Base-by-base conservation (phyloP, 2,888 invertebrate species). In the Caenorhabditis sp. region DNA sequence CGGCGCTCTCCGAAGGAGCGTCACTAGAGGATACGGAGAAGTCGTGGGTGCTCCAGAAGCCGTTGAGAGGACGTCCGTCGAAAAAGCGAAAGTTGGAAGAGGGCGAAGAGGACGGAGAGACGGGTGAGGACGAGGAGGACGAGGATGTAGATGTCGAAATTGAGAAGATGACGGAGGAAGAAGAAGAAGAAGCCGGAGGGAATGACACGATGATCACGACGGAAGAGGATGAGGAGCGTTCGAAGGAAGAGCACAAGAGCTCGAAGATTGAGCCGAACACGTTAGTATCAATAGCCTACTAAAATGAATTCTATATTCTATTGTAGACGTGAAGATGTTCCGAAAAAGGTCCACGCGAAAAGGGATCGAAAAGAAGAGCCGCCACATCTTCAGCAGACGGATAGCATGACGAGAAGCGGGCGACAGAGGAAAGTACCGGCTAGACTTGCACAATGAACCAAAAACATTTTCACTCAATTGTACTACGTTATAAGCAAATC, bases 11-110 rank as follows among this genome's bases (percentile, higher is more conserved):
- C 0, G 62, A 50, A 6, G 43, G 15, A 2, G 17, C 56, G 6
- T 39, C 55, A 8, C 8, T 27, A 17, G 50, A 59, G 8, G 68
- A 75, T 17, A 7, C 24, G 3, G 48, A 56, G 4, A 35, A 32
- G 26, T 76, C 76, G 39, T 76, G 76, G 76, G 63, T 63, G 0
- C 24, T 75, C 17, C 37, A 45, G 20, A 70, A 35, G 24, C 37
- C 62, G 39, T 0, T 27, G 9, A 50, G 76, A 39, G 76, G 76
- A 13, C 45, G 76, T 4, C 68, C 68, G 7, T 62, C 68, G 35
- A 68, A 37, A 56, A 63, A 58, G 24, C 22, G 48, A 2, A 24
- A n/a, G 37, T 30, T 17, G 9, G 0, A 41, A 41, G 56, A 20
- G 32, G 26, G 8, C 17, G 48, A 26, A 27, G 50, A 30, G 15